phyloP scores from a whole-genome alignment of 2,797 vertebrate species.

The Helicolenus hilgendorfi region DNA sequence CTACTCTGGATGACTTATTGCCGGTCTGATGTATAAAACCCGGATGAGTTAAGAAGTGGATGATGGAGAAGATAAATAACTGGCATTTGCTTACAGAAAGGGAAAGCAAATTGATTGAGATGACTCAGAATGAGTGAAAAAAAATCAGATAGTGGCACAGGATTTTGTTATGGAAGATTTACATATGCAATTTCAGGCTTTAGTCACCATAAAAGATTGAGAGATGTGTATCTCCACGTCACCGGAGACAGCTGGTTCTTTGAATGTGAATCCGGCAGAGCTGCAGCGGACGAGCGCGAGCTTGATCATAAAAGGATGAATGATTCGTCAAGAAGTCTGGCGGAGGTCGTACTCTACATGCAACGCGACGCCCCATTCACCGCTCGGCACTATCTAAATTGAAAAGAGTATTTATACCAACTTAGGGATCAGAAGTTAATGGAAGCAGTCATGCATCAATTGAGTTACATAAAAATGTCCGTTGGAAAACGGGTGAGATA shows the following conservation, averaged over 20 bases:
- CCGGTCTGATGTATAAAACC: background rate
- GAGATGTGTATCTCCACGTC: conserved; percentile 35
- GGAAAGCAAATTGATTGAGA: conserved; percentile 18
- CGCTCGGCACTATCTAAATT: conserved; percentile 82
- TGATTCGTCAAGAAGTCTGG: conserved; percentile 55
- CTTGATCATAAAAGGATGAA: conserved; percentile 55
- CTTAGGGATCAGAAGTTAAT: conserved; percentile 84
- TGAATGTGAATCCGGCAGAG: conserved; percentile 1
- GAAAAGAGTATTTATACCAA: conserved; percentile 88
- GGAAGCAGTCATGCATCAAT: conserved; percentile 85
- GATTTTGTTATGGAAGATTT: conserved; percentile 30
- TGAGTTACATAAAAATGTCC: conserved; percentile 82
- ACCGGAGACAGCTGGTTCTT: conserved; percentile 24
- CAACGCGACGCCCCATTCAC: conserved; percentile 63
- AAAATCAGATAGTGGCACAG: background rate
- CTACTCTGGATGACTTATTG: background rate
- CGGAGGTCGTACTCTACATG: conserved; percentile 57
- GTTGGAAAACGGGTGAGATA: conserved; percentile 73
- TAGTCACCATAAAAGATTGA: conserved; percentile 30
- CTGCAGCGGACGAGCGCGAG: conserved; percentile 16
- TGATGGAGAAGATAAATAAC: conserved; percentile 15
- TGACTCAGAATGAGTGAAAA: background rate
- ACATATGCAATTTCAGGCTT: conserved; percentile 44
- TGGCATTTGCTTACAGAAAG: conserved; percentile 1
- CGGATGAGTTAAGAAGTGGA: background rate